Evolutionary conservation across 2,888 invertebrate genomes (phyloP).

Genomic region (Lepidochitona cinerea): DNA sequence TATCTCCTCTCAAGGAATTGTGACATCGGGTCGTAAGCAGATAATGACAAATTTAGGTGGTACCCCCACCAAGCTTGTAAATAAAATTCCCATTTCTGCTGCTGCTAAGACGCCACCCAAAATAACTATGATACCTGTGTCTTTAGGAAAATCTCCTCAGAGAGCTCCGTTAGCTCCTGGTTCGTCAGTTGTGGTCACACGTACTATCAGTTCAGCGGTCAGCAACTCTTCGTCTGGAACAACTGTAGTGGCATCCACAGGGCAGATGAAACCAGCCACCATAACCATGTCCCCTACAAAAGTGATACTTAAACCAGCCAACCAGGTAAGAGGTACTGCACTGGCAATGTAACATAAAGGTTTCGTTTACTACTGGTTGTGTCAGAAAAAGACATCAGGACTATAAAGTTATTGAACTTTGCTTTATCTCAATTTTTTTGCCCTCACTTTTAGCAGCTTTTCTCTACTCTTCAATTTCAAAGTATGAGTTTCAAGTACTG

Average conservation of each 20-base stretch:
- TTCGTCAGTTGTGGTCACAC: conserved; percentile 24
- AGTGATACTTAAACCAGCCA: conserved; percentile 61
- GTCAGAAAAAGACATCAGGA: too few species aligned
- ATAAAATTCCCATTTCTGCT: conserved; percentile 63
- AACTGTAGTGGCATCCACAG: conserved; percentile 15
- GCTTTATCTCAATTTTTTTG: neutral
- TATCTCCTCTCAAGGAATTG: conserved; percentile 75
- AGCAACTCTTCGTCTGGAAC: conserved; percentile 29
- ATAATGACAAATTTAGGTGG: conserved; percentile 51
- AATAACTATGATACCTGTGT: conserved; percentile 73
- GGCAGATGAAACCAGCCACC: conserved; percentile 29
- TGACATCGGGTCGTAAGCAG: conserved; percentile 52
- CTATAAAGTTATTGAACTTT: neutral
- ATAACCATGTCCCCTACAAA: conserved; percentile 64
- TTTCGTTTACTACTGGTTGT: too few species aligned
- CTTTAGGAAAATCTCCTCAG: conserved; percentile 79
- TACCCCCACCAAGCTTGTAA: conserved; percentile 54
- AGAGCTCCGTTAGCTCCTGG: conserved; percentile 73
- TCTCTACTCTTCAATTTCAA: too few species aligned
- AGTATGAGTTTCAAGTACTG: neutral
- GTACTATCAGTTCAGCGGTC: conserved; percentile 26
- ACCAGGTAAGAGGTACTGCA: conserved; percentile 46
- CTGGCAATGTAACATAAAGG: neutral
- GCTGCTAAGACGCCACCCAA: conserved; percentile 74
- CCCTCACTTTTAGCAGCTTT: neutral